Evolutionary conservation across 2,797 vertebrate genomes (phyloP), one percentile per base, ranked within the genome.

Genomic region (Brachyrhaphis roseni): DNA sequence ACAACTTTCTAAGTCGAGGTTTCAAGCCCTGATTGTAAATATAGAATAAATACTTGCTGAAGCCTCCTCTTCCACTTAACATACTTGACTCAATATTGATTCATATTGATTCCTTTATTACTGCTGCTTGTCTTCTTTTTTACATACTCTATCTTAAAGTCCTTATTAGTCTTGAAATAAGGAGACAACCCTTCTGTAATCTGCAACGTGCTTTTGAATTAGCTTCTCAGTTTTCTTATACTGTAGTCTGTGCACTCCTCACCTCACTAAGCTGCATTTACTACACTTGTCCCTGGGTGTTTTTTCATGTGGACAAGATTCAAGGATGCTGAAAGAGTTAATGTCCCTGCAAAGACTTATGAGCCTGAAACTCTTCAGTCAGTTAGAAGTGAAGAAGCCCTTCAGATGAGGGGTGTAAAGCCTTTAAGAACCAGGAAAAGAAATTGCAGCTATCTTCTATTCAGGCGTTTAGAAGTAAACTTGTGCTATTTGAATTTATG

Each of bases 361-460:
- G 20, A 36, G 10, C 72, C 34, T 53, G 34, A 74, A 74, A 74
- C 49, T 53, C 47, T 74, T 18, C 47, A 36, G 47, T 36, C 46
- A 49, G 39, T 18, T 5, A 72, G 47, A 26, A 74, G 20, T 74
- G 47, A 53, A 74, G 72, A 74, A 53, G 72, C 72, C 47, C 41
- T 51, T 53, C 72, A 39, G 72, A 43, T 23, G 51, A 74, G 41
- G 73, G 49, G 41, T 72, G 7, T 73, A 73, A 74, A 74, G 72
- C 47, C 47, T 46, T 46, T 23, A 16, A 72, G 68, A 84, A 79
- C 11, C 72, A 51, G 47, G 47, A 53, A 74, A 74, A 74, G 47
- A 53, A 74, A 23, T 23, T 74, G 47, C 23, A 74, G 18, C 47
- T 36, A 23, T 20, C 49, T 53, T 74, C 72, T 26, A 26, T 53